Evolutionary conservation across 2,888 invertebrate genomes (phyloP).

Genomic region (Andricus curvator): DNA sequence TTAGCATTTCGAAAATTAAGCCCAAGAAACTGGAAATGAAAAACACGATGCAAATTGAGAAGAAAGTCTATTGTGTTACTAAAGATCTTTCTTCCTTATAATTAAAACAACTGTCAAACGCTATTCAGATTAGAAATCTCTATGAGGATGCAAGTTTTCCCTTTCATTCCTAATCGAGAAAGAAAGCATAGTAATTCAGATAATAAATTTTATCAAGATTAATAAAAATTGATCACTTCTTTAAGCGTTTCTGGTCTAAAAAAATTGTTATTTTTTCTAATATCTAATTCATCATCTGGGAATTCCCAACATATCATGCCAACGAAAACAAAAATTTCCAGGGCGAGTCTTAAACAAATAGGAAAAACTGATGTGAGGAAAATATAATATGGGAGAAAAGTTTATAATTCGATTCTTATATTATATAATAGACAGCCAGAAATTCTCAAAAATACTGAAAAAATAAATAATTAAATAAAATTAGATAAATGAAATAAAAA

Average conservation of each 20-base stretch:
- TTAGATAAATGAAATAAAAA: too few species aligned
- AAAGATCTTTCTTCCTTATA: background rate
- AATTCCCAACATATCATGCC: background rate
- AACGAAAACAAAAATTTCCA: background rate
- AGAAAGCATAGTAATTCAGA: background rate
- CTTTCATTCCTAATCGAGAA: background rate
- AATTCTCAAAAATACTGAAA: too few species aligned
- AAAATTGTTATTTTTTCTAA: background rate
- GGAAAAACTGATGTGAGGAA: background rate
- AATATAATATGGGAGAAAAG: background rate
- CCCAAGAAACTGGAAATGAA: background rate
- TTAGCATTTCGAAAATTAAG: background rate
- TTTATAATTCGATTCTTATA: background rate
- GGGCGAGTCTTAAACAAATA: background rate
- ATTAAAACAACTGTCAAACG: constrained; percentile 5
- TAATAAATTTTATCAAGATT: background rate
- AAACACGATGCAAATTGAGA: background rate
- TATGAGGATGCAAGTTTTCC: constrained; percentile 2
- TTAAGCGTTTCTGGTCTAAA: background rate
- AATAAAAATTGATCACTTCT: background rate
- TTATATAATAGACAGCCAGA: too few species aligned
- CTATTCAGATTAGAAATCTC: background rate
- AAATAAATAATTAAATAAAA: too few species aligned
- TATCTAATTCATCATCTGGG: background rate
- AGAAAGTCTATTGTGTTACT: background rate